Percentiles rank a stretch among this genome's conserved stretches.
Evolutionary conservation across 2,888 invertebrate genomes (phyloP).

Genomic region (Lasioglossum morio): DNA sequence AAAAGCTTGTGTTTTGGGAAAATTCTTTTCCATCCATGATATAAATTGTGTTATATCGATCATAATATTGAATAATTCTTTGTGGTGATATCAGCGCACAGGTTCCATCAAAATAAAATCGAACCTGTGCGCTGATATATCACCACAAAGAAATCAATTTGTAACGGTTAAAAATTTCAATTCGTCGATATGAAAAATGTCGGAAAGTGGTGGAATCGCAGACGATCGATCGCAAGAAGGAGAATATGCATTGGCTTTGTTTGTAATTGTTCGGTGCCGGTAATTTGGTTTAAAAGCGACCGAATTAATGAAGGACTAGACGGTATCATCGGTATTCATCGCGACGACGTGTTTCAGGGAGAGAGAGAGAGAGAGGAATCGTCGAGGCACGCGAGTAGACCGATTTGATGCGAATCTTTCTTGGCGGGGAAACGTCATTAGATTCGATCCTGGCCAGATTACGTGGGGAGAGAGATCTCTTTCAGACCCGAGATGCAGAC

Average conservation of each 20-base stretch:
- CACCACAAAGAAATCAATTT: too few relatives aligned
- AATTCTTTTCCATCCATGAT: too few relatives aligned
- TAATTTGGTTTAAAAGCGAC: constrained; percentile 40
- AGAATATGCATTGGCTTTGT: neutral
- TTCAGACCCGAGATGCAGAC: constrained; percentile 54
- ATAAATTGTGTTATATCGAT: too few relatives aligned
- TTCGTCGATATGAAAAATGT: neutral
- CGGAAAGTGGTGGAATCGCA: neutral
- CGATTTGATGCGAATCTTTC: constrained; percentile 34
- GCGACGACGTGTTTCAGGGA: constrained; percentile 33
- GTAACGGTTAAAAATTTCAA: too few relatives aligned
- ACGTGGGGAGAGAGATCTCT: constrained; percentile 38
- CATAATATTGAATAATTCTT: too few relatives aligned
- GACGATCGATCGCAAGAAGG: neutral
- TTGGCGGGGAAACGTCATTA: constrained; percentile 40
- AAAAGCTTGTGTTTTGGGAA: too few relatives aligned
- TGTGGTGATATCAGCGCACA: too few relatives aligned
- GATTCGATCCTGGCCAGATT: constrained; percentile 48
- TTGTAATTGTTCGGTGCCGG: constrained; percentile 1
- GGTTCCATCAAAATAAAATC: too few relatives aligned
- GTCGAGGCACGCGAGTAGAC: constrained; percentile 26
- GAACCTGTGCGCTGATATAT: too few relatives aligned
- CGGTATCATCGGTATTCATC: constrained; percentile 25
- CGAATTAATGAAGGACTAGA: constrained; percentile 33
- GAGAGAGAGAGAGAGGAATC: too few relatives aligned